These are phyloP conservation scores for Gallinago nigripennis DNA, from an alignment of 2,797 vertebrate genomes.

Conservation along the genomic window DNA sequence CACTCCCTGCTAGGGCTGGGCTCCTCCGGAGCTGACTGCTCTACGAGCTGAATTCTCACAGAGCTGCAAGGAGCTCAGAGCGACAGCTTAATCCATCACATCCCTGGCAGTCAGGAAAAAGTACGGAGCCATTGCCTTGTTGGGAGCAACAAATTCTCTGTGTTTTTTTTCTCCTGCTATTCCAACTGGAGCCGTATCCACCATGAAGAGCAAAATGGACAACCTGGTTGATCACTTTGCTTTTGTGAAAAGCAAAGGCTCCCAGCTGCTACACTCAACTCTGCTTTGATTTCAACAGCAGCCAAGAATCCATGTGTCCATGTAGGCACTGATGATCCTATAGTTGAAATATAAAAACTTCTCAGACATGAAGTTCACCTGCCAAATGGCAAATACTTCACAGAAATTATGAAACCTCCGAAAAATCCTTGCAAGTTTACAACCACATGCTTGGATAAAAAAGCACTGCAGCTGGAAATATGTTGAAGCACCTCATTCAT, in stretches of 20 bases:
- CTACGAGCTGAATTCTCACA: rapidly evolving
- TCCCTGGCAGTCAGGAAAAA: background rate
- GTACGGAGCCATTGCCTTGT: background rate
- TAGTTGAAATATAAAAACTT: background rate
- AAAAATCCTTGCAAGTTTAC: background rate
- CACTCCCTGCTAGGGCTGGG: background rate
- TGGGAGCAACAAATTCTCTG: background rate
- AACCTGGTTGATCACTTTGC: background rate
- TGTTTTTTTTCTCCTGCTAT: background rate
- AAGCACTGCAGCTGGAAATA: background rate
- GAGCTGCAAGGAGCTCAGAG: background rate
- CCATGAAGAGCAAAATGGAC: background rate
- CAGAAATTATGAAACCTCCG: background rate
- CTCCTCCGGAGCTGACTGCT: background rate
- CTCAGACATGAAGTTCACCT: background rate
- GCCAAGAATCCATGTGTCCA: background rate
- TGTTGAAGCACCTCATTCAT: background rate
- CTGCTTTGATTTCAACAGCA: background rate
- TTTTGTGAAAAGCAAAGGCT: background rate
- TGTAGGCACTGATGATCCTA: background rate
- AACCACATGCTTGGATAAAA: background rate
- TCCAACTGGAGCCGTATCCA: background rate
- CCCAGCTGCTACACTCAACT: background rate
- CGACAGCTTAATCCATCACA: background rate
- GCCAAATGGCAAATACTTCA: background rate